Base-by-base conservation (phyloP, 2,888 invertebrate species). In the Cataglyphis livida region DNA sequence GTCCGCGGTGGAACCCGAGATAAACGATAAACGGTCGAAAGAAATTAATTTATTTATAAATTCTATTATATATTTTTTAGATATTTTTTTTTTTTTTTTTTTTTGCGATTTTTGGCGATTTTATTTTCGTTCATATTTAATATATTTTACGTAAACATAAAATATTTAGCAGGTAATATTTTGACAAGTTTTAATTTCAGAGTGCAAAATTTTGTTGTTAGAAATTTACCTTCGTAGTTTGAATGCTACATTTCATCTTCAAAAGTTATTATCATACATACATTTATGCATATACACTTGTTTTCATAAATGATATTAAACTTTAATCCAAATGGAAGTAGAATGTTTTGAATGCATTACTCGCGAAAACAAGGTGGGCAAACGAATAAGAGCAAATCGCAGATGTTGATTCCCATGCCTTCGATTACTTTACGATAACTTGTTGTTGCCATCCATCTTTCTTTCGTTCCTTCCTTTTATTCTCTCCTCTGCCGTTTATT, bases 1-100 rank as follows among this genome's bases (percentile, higher is more conserved):
- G 68, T 48, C 9, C 61, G 75, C 85, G 82, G 81, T 87, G 84
- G 81, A 83, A 79, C 68, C 79, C 81, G 79, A 73, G 61, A 66
- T 78, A 48, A 83, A 28, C n/a, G n/a, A 51, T n/a, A 51, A n/a
- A 74, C 0, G 0, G 3, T 9, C 44, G 61, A 44, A 35, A 44
- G 44, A 10, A 59, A 51, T 18, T 6, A 6, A 35, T n/a, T 75
- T 32, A 59, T 57, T 57, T 10, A 38, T 10, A 65, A 35, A 73
- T 48, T 41, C 21, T 28, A n/a, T n/a, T n/a, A n/a, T n/a, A n/a
- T n/a, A n/a, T n/a, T n/a, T n/a, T n/a, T n/a, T n/a, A n/a, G n/a
- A 15, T 59, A 25, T 28, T 28, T 28, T 28, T 25, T 25, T 25
- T 25, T 25, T 25, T 25, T 25, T 65, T 41, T 44, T 28, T 28